Conservation (phyloP, 2,113 vertebrate genomes). For the Seriola rivoliana region DNA sequence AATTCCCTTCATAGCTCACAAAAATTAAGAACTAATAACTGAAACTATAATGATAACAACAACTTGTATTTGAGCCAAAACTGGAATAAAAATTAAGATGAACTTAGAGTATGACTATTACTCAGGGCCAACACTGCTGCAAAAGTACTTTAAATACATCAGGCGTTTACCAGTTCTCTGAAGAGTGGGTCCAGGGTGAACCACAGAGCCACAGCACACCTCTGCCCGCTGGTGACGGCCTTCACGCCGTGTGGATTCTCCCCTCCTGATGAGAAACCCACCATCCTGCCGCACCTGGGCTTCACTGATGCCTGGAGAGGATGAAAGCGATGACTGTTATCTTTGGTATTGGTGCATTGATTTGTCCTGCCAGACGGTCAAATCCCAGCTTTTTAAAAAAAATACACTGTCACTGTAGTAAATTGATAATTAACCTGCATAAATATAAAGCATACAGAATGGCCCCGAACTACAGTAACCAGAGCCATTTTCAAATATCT, state of each 20-base stretch:
- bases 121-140: not conserved
- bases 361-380: not conserved
- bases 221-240: conserved; percentile 93
- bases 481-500: not conserved
- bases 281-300: conserved; percentile 94
- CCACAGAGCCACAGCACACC: conserved; percentile 95
- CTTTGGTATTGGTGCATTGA: not conserved
- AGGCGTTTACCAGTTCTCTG: conserved; percentile 91
- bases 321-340: not conserved
- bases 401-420: too few species aligned
- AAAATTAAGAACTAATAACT: not conserved
- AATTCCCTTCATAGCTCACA: not conserved
- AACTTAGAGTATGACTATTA: not conserved
- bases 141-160: not conserved
- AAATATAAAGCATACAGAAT: too few species aligned
- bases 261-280: conserved; percentile 95
- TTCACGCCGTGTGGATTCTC: conserved; percentile 97
- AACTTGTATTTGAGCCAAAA: not conserved
- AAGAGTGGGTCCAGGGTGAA: conserved; percentile 95
- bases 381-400: not conserved
- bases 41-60: not conserved
- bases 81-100: not conserved
- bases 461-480: not conserved
- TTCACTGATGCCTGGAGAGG: conserved; percentile 91
- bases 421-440: not conserved